These are phyloP conservation scores for Lithophane leautieri DNA, from an alignment of 2,888 invertebrate species.

Conservation along the genomic window DNA sequence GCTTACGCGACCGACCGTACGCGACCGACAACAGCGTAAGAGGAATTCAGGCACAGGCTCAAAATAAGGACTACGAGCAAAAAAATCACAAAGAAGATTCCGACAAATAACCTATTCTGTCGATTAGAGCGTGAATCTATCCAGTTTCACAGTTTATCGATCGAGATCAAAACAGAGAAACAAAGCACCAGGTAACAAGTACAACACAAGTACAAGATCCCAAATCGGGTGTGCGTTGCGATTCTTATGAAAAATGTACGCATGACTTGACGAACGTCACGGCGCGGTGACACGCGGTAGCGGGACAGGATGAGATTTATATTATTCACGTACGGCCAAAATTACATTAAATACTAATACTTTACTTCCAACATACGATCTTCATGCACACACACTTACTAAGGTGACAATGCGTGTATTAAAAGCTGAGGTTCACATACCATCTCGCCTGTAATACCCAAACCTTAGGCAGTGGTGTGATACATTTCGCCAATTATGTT, in stretches of 20 bases:
- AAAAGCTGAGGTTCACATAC: background rate
- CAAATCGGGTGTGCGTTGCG: conserved; percentile 24
- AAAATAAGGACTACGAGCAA: no score
- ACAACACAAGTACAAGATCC: conserved; percentile 18
- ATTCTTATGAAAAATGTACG: conserved; percentile 44
- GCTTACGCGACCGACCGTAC: no score
- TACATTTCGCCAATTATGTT: background rate
- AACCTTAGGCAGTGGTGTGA: background rate
- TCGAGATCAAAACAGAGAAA: conserved; percentile 21
- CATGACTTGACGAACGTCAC: conserved; percentile 30
- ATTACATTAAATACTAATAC: conserved; percentile 25
- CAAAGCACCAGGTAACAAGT: conserved; percentile 7
- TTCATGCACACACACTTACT: background rate
- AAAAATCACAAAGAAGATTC: background rate
- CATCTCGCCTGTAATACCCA: no score
- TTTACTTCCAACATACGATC: background rate
- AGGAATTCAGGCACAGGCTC: no score
- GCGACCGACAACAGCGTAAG: no score
- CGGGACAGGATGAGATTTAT: conserved; percentile 33
- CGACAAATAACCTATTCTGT: background rate
- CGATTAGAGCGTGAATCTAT: background rate
- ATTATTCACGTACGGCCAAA: conserved; percentile 40
- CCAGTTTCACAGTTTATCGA: background rate
- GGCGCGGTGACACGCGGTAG: conserved; percentile 9
- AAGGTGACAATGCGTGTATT: background rate